A percentile compares a stretch with the other conserved stretches of the same genome.
phyloP scores from a whole-genome alignment of 2,888 invertebrate genomes.

The Aleiodes leptofemur region DNA sequence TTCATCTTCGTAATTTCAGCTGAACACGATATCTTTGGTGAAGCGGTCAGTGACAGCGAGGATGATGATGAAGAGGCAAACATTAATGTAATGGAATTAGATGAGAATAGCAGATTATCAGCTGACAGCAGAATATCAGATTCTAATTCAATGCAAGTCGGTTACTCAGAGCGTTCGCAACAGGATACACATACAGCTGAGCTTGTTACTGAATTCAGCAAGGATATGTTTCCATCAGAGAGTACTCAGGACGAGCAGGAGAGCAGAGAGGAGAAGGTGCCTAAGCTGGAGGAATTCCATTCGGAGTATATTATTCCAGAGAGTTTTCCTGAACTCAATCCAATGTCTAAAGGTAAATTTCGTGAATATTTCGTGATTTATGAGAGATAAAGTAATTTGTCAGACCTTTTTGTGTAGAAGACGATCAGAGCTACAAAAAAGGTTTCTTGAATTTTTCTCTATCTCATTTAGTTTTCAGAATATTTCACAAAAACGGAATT shows the following conservation, averaged over 20 bases:
- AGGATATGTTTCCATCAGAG: conserved; percentile 78
- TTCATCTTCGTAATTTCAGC: conserved; percentile 73
- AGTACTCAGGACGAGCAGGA: conserved; percentile 62
- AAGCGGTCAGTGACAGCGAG: conserved; percentile 93
- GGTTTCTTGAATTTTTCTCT: no score
- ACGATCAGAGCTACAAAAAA: no score
- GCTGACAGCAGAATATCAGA: conserved; percentile 86
- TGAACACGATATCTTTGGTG: conserved; percentile 94
- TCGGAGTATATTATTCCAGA: conserved; percentile 70
- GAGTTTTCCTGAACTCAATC: conserved; percentile 58
- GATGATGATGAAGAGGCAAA: conserved; percentile 85
- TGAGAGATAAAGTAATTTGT: no score
- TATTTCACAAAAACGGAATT: no score
- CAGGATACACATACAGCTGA: conserved; percentile 63
- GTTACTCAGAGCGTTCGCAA: conserved; percentile 66
- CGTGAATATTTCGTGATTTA: conserved; percentile 17
- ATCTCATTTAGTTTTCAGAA: no score
- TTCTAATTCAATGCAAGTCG: conserved; percentile 79
- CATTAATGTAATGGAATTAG: conserved; percentile 85
- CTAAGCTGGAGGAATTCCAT: conserved; percentile 69
- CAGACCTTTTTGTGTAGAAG: no score
- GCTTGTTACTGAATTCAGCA: conserved; percentile 80
- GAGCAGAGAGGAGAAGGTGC: conserved; percentile 59
- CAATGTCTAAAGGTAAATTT: conserved; percentile 58
- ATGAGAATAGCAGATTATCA: conserved; percentile 86